These are phyloP conservation scores for Acanthosepion esculentum DNA, from an alignment of 2,888 invertebrate species.

Conservation along the genomic window DNA sequence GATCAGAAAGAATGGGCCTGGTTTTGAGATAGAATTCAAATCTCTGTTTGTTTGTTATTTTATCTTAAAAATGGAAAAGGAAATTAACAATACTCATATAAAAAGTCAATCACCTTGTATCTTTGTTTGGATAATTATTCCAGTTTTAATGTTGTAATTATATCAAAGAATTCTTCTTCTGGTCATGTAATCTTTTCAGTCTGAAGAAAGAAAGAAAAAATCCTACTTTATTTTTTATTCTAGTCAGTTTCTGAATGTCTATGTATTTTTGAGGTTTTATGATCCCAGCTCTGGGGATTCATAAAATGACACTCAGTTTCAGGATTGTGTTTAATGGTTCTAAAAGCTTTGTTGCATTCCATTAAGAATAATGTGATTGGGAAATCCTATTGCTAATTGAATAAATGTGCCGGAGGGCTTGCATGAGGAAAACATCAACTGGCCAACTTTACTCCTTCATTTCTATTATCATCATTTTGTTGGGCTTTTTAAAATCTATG, in stretches of 20 bases:
- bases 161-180: neutral
- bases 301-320: slow-evolving; percentile 8
- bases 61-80: neutral
- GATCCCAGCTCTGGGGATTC: neutral
- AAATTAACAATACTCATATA: neutral
- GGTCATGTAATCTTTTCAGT: slow-evolving; percentile 8
- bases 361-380: slow-evolving; percentile 33
- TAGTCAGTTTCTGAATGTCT: neutral
- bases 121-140: slow-evolving; percentile 20
- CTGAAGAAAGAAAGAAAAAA: neutral
- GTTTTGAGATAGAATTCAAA: slow-evolving; percentile 3
- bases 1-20: neutral
- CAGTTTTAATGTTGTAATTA: neutral
- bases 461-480: neutral
- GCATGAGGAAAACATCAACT: slow-evolving; percentile 33
- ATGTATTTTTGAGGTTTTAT: slow-evolving; percentile 7
- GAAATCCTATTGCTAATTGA: slow-evolving; percentile 22
- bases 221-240: neutral
- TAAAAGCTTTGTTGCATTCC: slow-evolving; percentile 33
- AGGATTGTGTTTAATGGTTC: neutral
- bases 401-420: slow-evolving; percentile 1
- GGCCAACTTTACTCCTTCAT: neutral
- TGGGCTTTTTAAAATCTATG: slow-evolving; percentile 33
- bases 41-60: slow-evolving; percentile 4
- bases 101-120: neutral